These are phyloP conservation scores for Ailurus styani DNA, from an alignment of 2,113 vertebrate genomes.

Conservation along the genomic window DNA sequence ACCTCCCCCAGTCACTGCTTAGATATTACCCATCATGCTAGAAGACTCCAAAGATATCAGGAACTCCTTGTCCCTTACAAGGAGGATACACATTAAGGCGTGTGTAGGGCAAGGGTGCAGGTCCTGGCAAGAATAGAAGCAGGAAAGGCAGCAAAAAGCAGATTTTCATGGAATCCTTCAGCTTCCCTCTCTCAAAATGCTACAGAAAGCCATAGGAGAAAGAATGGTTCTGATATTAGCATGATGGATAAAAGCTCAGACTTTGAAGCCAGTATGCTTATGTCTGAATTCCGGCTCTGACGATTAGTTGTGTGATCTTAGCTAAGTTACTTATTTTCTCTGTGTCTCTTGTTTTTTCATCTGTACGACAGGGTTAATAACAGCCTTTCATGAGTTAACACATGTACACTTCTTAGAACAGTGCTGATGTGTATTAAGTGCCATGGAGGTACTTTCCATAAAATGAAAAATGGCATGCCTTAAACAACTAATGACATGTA, in stretches of 20 bases:
- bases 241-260: neutral
- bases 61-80: neutral
- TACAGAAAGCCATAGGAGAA: neutral
- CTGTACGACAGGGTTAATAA: neutral
- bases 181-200: neutral
- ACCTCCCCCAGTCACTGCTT: neutral
- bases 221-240: neutral
- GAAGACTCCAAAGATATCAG: neutral
- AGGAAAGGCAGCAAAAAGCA: neutral
- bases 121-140: neutral
- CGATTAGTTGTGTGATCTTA: neutral
- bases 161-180: neutral
- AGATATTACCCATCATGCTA: neutral
- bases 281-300: fast-evolving
- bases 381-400: neutral
- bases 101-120: neutral
- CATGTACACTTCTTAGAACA: neutral
- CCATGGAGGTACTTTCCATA: neutral
- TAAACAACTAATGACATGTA: neutral
- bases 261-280: neutral
- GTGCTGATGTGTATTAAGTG: neutral
- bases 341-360: neutral
- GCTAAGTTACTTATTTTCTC: neutral
- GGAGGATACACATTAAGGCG: neutral
- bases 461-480: neutral